A percentile compares a stretch with the other conserved stretches of the same genome.
Evolutionary conservation across 2,113 vertebrate genomes (phyloP).

Genomic region (Atrichornis clamosus): DNA sequence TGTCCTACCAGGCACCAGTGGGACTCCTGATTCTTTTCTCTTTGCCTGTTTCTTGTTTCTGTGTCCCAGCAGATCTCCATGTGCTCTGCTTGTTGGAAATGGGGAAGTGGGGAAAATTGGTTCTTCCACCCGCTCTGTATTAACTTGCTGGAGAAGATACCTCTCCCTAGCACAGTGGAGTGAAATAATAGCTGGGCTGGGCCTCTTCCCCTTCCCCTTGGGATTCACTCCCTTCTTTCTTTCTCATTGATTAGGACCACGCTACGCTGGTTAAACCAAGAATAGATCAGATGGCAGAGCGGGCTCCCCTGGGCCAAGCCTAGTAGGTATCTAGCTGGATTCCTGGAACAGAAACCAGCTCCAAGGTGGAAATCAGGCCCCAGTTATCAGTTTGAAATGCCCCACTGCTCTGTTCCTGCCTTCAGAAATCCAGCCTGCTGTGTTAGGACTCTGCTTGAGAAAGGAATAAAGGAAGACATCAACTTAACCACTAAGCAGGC

Average conservation of each 20-base stretch:
- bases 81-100: not conserved
- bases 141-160: not conserved
- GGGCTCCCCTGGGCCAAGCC: not conserved
- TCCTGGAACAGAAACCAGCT: not conserved
- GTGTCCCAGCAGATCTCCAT: not conserved
- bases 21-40: slow-evolving; percentile 8
- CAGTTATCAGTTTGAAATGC: not conserved
- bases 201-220: not conserved
- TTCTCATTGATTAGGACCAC: not conserved
- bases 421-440: not conserved
- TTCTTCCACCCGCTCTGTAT: not conserved
- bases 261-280: not conserved
- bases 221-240: not conserved
- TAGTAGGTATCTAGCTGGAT: not conserved
- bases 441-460: not conserved
- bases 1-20: not conserved
- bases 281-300: not conserved
- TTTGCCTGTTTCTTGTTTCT: slow-evolving; percentile 6
- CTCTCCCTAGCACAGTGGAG: not conserved
- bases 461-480: not conserved
- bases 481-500: not conserved
- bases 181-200: not conserved
- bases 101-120: slow-evolving; percentile 19
- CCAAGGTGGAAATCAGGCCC: not conserved
- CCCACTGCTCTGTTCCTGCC: not conserved